These are phyloP conservation scores for Polymixis lichenea DNA, from an alignment of 2,888 invertebrate genomes.

Conservation along the genomic window DNA sequence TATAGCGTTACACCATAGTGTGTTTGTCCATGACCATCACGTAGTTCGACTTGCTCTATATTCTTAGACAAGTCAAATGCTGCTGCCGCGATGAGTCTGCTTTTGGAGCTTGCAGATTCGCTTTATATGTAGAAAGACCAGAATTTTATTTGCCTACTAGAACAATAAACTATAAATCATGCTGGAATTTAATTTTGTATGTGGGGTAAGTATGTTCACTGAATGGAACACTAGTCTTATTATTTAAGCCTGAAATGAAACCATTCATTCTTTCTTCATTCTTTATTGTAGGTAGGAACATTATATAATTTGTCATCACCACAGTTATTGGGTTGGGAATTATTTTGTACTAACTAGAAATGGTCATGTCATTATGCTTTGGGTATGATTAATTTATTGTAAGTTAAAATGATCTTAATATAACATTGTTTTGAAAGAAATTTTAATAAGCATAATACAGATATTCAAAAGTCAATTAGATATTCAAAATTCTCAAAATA, in stretches of 20 bases:
- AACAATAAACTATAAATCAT: neutral
- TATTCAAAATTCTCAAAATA: neutral
- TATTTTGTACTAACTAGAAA: conserved; percentile 4
- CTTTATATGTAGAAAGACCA: conserved; percentile 13
- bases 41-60: conserved; percentile 36
- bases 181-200: neutral
- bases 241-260: conserved; percentile 8
- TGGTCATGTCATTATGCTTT: neutral
- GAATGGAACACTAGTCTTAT: neutral
- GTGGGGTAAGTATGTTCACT: neutral
- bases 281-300: neutral
- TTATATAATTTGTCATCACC: neutral
- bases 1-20: conserved; percentile 28
- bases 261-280: neutral
- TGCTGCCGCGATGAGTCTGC: conserved; percentile 48
- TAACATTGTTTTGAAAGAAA: too few relatives aligned
- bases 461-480: neutral
- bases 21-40: conserved; percentile 27
- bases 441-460: too few relatives aligned
- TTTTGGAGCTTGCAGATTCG: conserved; percentile 45
- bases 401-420: neutral
- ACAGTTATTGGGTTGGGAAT: neutral
- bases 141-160: conserved; percentile 1
- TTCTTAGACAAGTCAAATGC: conserved; percentile 20
- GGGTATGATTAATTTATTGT: neutral